Conservation (phyloP, 2,888 invertebrate species). For the Eilema caniola region DNA sequence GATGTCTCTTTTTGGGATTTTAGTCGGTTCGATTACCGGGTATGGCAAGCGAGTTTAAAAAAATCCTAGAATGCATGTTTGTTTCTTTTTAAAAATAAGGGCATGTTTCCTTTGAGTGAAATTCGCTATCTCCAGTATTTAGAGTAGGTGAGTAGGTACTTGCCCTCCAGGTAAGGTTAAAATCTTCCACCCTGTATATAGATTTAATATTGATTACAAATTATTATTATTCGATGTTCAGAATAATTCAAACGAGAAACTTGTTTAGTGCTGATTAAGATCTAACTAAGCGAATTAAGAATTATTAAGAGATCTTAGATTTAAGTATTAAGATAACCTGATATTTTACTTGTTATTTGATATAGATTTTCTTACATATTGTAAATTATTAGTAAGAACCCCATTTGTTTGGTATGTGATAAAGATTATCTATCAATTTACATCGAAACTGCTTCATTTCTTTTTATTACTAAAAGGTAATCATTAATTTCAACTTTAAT, state of each 20-base stretch:
- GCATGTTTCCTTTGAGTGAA: too few species aligned
- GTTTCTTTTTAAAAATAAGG: too few species aligned
- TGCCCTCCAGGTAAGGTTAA: too few species aligned
- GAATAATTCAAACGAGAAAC: neutral
- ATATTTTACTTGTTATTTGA: conserved; percentile 5
- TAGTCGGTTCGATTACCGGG: too few species aligned
- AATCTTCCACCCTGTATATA: too few species aligned
- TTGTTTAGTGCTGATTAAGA: neutral
- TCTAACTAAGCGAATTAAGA: neutral
- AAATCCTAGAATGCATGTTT: too few species aligned
- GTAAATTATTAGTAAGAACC: neutral
- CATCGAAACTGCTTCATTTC: neutral
- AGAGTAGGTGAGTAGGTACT: too few species aligned
- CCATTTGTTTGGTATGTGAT: neutral
- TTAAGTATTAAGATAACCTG: neutral
- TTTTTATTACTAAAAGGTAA: neutral
- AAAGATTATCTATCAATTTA: neutral
- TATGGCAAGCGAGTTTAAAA: too few species aligned
- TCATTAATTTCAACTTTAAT: neutral
- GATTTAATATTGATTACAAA: neutral
- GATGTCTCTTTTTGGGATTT: too few species aligned
- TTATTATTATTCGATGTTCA: neutral
- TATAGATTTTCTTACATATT: neutral
- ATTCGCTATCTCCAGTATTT: too few species aligned
- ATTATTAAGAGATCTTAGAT: neutral